Percentiles rank a stretch among this genome's conserved stretches.
phyloP scores from a whole-genome alignment of 2,797 vertebrate genomes.

The Sitta carolinensis region DNA sequence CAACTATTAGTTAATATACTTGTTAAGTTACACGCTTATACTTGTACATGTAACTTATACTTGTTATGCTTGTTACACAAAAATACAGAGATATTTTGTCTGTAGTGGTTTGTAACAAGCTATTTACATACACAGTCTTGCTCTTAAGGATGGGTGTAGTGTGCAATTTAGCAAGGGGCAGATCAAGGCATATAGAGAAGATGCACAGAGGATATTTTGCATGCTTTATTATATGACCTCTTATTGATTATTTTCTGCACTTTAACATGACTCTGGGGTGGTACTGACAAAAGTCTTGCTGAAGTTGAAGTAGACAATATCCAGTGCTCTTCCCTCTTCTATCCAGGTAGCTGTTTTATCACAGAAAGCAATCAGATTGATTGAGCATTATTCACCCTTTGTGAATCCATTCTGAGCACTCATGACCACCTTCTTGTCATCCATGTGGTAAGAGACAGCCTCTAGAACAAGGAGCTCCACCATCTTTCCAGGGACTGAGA shows the following conservation, averaged over 20 bases:
- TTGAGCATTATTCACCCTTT: not conserved
- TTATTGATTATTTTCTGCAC: not conserved
- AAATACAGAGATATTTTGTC: not conserved
- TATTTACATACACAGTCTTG: not conserved
- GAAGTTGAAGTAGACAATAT: not conserved
- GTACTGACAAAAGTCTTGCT: not conserved
- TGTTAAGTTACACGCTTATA: not conserved
- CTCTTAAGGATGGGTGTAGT: not conserved
- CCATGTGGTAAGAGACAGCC: not conserved
- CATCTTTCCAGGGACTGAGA: not conserved
- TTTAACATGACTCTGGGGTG: accelerated
- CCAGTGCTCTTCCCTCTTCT: not conserved
- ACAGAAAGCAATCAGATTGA: not conserved
- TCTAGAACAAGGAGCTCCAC: accelerated
- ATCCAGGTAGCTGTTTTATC: not conserved
- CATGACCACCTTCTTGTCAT: not conserved
- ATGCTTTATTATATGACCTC: not conserved
- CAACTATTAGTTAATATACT: not conserved
- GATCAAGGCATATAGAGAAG: not conserved
- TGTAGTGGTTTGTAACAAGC: not conserved
- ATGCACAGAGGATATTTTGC: not conserved
- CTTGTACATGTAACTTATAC: too few species aligned
- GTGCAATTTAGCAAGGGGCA: not conserved
- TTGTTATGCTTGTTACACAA: not conserved
- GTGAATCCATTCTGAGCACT: not conserved